Base-by-base conservation (phyloP, 2,888 invertebrate genomes). In the Callimorpha dominula region DNA sequence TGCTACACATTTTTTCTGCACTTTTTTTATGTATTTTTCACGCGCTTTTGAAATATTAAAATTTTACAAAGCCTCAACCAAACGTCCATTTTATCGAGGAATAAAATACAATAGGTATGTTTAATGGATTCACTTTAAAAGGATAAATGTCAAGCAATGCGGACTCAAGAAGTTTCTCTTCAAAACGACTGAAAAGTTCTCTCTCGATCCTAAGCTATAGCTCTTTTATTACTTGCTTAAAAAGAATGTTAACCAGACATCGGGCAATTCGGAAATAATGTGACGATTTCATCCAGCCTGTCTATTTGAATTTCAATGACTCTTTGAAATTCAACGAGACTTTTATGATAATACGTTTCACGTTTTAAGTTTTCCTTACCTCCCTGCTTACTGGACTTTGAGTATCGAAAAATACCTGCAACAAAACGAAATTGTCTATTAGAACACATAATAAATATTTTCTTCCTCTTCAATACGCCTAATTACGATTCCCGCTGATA, bases 341-440 rank as follows among this genome's bases (percentile, higher is more conserved):
- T 91, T 92, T 92, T 90, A 92, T 91, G 90, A 84, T 88, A 92
- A 92, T 89, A 87, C 80, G 76, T 72, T 80, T 84, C 75, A 72
- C 78, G 76, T 75, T 84, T 83, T 77, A 85, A 88, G 78, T 83
- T 88, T 79, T 78, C 74, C 75, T 81, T 80, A 76, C 78, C 78
- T 72, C 78, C 78, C 85, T 84, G 78, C 93, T 93, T 92, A 93
- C 94, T 91, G 88, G 82, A 84, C 83, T 86, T 46, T 76, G 79
- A 82, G 73, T 89, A 86, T 91, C 92, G 88, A 89, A 94, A 94
- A 95, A 95, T 95, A 95, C 95, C 95, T 95, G 95, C 64, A 95
- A 95, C 88, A 91, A 87, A 82, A 77, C 54, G 63, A 69, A 83
- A 84, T 76, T 65, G 52, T 74, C 73, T 70, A 78, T 84, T 83